Base-by-base conservation (phyloP, 2,113 vertebrate genomes). In the Microcebus tavaratra region DNA sequence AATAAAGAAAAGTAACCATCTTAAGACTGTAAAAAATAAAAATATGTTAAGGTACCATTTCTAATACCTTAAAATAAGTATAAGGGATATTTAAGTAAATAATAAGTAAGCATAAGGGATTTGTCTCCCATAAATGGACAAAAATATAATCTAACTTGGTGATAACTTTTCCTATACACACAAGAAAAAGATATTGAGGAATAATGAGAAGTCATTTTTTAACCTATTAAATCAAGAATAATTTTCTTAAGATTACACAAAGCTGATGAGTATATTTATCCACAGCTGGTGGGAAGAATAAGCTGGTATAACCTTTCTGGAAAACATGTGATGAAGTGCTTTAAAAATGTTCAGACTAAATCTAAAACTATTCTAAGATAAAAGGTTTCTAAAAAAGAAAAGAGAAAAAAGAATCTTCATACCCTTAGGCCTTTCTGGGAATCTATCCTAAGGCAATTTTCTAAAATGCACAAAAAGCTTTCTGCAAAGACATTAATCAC, bases 401-500 rank as follows among this genome's bases (percentile, higher is more conserved):
- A 61, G 68, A 36, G 36, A 39, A 36, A 27, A 76, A 39, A 42
- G 12, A 68, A 68, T 9, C 34, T 78, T 78, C 57, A 67, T 73
- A 94, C 65, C 76, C 65, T 92, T 90, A 70, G 78, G 93, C 25
- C 81, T 81, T 97, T 96, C 96, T 94, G 85, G 81, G 85, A 96
- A 90, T 78, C 75, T 57, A 87, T 94, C 81, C 76, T 85, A 94
- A 97, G 75, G 65, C 72, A 97, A 95, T 96, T 94, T 91, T 94
- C 91, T 94, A 83, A 97, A 94, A 85, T n/a, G 92, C 23, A 96
- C 53, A 95, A 94, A 97, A 97, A 84, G 72, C 27, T 95, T 92
- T 97, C 82, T 50, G 72, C 76, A 90, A 94, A 92, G 81, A 93
- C 59, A 88, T 94, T 70, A 94, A 88, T 91, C 91, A 95, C 87